Conservation (phyloP, 2,797 vertebrate genomes). For the Syndactyla subalaris region DNA sequence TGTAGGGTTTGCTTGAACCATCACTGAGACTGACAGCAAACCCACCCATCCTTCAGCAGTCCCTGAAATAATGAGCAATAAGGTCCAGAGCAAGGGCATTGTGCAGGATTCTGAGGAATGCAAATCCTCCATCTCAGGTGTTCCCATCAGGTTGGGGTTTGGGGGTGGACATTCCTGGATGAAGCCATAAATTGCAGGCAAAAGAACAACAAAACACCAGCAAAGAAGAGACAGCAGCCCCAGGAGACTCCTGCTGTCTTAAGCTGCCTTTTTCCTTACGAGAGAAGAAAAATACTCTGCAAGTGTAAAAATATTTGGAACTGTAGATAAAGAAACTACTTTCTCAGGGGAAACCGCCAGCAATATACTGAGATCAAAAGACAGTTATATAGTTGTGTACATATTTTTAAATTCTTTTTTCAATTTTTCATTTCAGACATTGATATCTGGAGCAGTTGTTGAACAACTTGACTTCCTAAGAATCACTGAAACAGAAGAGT, state of each 20-base stretch:
- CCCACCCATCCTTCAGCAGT: background rate
- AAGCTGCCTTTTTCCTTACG: background rate
- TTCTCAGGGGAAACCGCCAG: background rate
- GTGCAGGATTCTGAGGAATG: background rate
- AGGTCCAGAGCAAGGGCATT: background rate
- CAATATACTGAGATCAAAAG: background rate
- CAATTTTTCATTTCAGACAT: conserved; percentile 81
- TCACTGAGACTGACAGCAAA: background rate
- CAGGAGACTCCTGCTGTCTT: background rate
- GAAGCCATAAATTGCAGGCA: background rate
- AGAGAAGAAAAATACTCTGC: background rate
- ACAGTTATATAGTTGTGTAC: background rate
- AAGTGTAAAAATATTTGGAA: background rate
- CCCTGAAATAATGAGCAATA: background rate
- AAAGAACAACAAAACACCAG: background rate
- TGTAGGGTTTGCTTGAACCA: background rate
- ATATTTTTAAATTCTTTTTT: background rate
- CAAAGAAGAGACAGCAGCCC: background rate
- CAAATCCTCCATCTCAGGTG: background rate
- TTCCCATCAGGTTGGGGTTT: background rate
- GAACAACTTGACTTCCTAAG: conserved; percentile 97
- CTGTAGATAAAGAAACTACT: background rate
- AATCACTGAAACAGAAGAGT: conserved; percentile 91
- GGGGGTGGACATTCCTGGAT: background rate
- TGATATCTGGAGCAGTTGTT: conserved; percentile 95